phyloP scores from a whole-genome alignment of 30 jellyfish, hydroid and myxozoan species.

The Turritopsis rubra region DNA sequence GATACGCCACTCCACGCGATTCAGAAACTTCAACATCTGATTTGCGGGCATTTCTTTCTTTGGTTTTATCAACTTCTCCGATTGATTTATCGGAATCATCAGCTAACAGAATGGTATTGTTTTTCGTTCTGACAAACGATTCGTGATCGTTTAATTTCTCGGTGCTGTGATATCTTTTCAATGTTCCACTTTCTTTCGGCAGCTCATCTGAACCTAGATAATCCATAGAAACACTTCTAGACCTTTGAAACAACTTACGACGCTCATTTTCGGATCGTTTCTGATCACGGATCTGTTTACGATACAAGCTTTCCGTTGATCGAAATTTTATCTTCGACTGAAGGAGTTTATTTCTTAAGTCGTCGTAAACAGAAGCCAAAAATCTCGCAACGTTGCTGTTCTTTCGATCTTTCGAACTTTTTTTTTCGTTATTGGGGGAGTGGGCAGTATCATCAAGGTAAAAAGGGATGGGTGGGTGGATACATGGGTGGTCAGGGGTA shows the following conservation, averaged over 20 bases:
- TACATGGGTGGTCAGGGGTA: conserved; percentile 3
- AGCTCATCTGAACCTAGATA: not conserved
- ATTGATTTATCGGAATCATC: not conserved
- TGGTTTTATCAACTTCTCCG: not conserved
- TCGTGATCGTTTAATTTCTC: not conserved
- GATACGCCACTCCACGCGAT: no score
- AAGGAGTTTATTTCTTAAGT: not conserved
- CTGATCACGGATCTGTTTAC: conserved; percentile 1
- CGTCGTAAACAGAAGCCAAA: conserved; percentile 16
- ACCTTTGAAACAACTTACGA: not conserved
- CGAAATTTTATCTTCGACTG: not conserved
- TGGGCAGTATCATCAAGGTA: not conserved
- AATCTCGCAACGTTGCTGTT: conserved; percentile 2
- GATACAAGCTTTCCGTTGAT: not conserved
- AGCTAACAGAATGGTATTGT: not conserved
- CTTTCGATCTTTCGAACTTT: not conserved
- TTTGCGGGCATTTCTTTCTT: not conserved
- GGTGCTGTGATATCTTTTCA: not conserved
- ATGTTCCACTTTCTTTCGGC: not conserved
- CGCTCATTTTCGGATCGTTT: not conserved
- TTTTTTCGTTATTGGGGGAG: not conserved
- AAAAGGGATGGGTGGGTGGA: not conserved
- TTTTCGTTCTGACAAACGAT: not conserved
- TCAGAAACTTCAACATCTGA: not conserved
- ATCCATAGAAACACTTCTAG: conserved; percentile 7